Percentiles rank a stretch among this genome's conserved stretches.
phyloP scores from a whole-genome alignment of 2,797 vertebrate genomes.

The Nannoperca obscura region DNA sequence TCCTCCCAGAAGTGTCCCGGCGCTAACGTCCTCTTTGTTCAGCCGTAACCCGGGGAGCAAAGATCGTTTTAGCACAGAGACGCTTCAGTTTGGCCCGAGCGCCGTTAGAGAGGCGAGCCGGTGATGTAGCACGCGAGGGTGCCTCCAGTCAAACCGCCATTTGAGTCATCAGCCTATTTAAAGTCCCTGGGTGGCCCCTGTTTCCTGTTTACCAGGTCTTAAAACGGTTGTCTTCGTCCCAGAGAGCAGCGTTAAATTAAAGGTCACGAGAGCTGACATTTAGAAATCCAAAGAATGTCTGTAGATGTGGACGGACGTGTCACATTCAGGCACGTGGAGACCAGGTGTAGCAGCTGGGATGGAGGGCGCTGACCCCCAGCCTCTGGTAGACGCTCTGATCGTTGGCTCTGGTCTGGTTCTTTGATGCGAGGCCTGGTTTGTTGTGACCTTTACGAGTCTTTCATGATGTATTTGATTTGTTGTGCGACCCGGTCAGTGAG shows the following conservation, averaged over 20 bases:
- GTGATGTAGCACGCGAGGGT: constrained; percentile 26
- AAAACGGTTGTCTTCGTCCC: constrained; percentile 81
- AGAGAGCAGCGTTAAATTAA: constrained; percentile 10
- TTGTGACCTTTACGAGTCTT: constrained; percentile 34
- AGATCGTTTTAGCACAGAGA: constrained; percentile 39
- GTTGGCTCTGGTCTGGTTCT: constrained; percentile 3
- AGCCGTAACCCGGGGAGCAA: constrained; percentile 10
- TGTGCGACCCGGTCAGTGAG: background rate
- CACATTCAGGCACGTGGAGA: constrained; percentile 19
- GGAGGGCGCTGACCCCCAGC: constrained; percentile 17
- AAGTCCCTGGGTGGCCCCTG: constrained; percentile 37
- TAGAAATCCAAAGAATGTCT: background rate
- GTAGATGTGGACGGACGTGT: background rate
- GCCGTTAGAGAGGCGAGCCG: constrained; percentile 17
- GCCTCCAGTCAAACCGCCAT: constrained; percentile 54
- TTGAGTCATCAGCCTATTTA: constrained; percentile 60
- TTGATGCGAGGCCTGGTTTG: background rate
- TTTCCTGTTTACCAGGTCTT: constrained; percentile 60
- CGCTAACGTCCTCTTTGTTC: constrained; percentile 38
- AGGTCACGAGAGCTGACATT: constrained; percentile 34
- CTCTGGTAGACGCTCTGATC: constrained; percentile 34
- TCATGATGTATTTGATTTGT: constrained; percentile 10
- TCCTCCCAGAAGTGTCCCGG: constrained; percentile 22
- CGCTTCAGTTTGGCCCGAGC: constrained; percentile 30
- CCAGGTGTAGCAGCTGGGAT: constrained; percentile 15